A percentile compares a stretch with the other conserved stretches of the same genome.
Evolutionary conservation across 2,888 invertebrate species (phyloP).

Genomic region (Caenorhabditis zanzibari): DNA sequence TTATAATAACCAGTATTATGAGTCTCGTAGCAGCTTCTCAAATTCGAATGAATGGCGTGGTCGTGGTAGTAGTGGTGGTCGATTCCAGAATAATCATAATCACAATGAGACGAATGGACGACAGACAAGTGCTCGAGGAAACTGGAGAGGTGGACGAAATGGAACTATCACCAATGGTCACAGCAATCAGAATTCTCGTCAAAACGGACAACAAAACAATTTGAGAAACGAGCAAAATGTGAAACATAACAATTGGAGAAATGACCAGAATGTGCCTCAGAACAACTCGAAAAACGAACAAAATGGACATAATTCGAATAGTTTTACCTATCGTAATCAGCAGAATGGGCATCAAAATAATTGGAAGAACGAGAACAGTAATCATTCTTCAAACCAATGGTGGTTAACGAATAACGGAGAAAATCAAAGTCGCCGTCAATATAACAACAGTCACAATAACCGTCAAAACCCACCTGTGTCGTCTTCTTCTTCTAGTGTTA

Average conservation of each 20-base stretch:
- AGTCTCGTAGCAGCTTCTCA: conserved; percentile 29
- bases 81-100: conserved; percentile 24
- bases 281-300: conserved; percentile 14
- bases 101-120: conserved; percentile 19
- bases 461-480: conserved; percentile 1
- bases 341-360: conserved; percentile 8
- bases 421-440: neutral
- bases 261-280: conserved; percentile 16
- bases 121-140: conserved; percentile 4
- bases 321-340: neutral
- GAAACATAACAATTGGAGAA: conserved; percentile 1
- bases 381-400: conserved; percentile 6
- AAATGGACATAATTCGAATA: conserved; percentile 5
- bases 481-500: conserved; percentile 38
- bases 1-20: conserved; percentile 29
- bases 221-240: conserved; percentile 27
- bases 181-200: conserved; percentile 3
- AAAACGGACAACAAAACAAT: conserved; percentile 19
- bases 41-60: conserved; percentile 51
- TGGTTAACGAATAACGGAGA: neutral
- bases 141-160: conserved; percentile 16
- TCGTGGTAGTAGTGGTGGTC: conserved; percentile 34
- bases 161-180: conserved; percentile 2
- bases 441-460: conserved; percentile 2
- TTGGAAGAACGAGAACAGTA: conserved; percentile 6